Evolutionary conservation across 2,888 invertebrate genomes (phyloP).

Genomic region (Drosophila niveifrons): DNA sequence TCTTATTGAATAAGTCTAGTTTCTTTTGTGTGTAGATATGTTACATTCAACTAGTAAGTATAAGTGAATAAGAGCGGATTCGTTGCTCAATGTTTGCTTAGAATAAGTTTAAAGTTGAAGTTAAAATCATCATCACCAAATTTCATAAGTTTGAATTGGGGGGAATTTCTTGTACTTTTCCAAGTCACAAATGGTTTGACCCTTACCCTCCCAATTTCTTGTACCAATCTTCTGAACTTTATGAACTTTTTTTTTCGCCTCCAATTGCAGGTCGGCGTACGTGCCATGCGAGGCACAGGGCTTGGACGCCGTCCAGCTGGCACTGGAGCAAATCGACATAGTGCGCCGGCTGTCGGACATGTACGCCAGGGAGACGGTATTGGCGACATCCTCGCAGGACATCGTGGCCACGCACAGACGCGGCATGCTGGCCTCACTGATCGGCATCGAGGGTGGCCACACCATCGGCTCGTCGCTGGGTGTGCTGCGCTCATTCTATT

Average conservation of each 20-base stretch:
- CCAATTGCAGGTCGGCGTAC: constrained; percentile 89
- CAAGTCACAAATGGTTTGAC: constrained; percentile 11
- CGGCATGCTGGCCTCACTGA: constrained; percentile 94
- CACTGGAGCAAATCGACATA: constrained; percentile 94
- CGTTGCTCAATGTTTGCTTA: constrained; percentile 30
- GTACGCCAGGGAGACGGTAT: constrained; percentile 90
- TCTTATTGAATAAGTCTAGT: background rate
- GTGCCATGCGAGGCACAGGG: constrained; percentile 94
- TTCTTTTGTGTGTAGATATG: constrained; percentile 3
- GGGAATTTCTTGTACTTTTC: background rate
- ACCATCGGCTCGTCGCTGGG: constrained; percentile 95
- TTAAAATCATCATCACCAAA: too few relatives aligned
- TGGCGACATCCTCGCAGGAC: constrained; percentile 90
- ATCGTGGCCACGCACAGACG: constrained; percentile 90
- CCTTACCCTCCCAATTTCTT: background rate
- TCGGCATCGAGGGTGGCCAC: constrained; percentile 97
- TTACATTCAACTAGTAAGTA: constrained; percentile 26
- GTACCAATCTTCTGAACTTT: constrained; percentile 1
- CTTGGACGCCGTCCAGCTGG: constrained; percentile 93
- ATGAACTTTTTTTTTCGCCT: constrained; percentile 6
- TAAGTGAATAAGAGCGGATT: constrained; percentile 19
- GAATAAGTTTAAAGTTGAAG: background rate
- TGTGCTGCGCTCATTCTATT: constrained; percentile 94
- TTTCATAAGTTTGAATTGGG: too few relatives aligned
- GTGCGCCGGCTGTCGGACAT: constrained; percentile 89